Evolutionary conservation across 2,797 vertebrate genomes (phyloP).

Genomic region (Syngnathus acus): DNA sequence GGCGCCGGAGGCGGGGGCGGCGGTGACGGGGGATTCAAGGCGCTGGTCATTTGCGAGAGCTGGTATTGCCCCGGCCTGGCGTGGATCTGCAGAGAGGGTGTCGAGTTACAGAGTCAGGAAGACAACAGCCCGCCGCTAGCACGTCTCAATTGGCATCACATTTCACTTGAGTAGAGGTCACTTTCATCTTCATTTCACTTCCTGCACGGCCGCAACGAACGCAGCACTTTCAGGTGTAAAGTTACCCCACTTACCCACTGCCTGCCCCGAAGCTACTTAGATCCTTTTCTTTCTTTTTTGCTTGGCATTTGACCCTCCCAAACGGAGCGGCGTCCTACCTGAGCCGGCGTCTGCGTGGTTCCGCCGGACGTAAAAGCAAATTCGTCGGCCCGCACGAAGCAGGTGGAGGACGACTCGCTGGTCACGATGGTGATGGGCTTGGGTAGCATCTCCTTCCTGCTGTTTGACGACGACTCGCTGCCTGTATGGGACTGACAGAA

Average conservation of each 20-base stretch:
- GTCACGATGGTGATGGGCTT: slow-evolving; percentile 79
- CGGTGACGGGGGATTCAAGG: slow-evolving; percentile 67
- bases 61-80: slow-evolving; percentile 64
- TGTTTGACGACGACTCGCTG: slow-evolving; percentile 88
- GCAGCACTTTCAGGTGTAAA: background rate
- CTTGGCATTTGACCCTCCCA: background rate
- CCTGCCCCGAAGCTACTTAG: background rate
- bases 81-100: slow-evolving; percentile 62
- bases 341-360: slow-evolving; percentile 70
- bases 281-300: background rate
- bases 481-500: slow-evolving; percentile 82
- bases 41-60: slow-evolving; percentile 62
- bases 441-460: slow-evolving; percentile 85
- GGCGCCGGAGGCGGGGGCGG: slow-evolving; percentile 64
- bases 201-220: background rate
- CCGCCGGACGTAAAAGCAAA: slow-evolving; percentile 65
- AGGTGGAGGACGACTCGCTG: slow-evolving; percentile 80
- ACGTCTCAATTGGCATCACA: background rate
- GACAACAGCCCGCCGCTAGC: background rate
- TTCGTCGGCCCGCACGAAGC: slow-evolving; percentile 74
- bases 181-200: slow-evolving; percentile 3
- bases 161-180: background rate
- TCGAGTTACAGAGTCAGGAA: slow-evolving; percentile 2
- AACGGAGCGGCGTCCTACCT: slow-evolving; percentile 49
- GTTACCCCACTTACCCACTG: background rate